phyloP scores from a whole-genome alignment of 2,113 vertebrate genomes.

The Seriola rivoliana region DNA sequence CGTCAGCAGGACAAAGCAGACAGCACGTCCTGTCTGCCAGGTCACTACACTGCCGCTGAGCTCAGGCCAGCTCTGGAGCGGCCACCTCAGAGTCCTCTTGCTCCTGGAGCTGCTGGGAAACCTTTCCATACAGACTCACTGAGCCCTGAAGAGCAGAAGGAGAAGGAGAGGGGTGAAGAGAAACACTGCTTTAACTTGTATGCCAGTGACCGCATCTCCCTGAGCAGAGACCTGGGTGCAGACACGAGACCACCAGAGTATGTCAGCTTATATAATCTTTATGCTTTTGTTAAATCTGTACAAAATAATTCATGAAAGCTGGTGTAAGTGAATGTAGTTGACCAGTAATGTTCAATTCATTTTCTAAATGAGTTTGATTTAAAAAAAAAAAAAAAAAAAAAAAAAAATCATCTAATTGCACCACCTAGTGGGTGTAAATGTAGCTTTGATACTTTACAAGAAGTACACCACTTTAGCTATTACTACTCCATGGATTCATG shows the following conservation, averaged over 20 bases:
- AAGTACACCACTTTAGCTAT: background rate
- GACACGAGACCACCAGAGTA: constrained; percentile 99
- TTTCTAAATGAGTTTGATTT: background rate
- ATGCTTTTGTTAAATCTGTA: constrained; percentile 12
- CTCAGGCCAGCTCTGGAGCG: constrained; percentile 90
- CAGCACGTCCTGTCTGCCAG: constrained; percentile 87
- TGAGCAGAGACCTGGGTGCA: constrained; percentile 95
- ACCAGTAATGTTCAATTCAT: background rate
- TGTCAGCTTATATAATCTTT: constrained; percentile 69
- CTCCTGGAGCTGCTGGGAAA: constrained; percentile 94
- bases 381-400: background rate
- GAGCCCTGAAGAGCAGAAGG: constrained; percentile 89
- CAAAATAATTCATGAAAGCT: background rate
- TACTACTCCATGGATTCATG: background rate
- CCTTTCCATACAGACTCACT: constrained; percentile 88
- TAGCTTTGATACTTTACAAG: constrained; percentile 15
- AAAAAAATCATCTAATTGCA: constrained; percentile 27
- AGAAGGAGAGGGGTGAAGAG: constrained; percentile 91
- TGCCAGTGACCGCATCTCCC: constrained; percentile 96
- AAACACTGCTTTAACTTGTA: constrained; percentile 99
- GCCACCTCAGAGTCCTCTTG: constrained; percentile 89
- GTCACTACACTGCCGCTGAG: constrained; percentile 92
- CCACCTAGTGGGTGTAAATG: constrained; percentile 61
- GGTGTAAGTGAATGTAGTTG: background rate
- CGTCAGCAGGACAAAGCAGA: constrained; percentile 83